phyloP scores from a whole-genome alignment of 2,113 vertebrate genomes.

The Chinchilla lanigera region DNA sequence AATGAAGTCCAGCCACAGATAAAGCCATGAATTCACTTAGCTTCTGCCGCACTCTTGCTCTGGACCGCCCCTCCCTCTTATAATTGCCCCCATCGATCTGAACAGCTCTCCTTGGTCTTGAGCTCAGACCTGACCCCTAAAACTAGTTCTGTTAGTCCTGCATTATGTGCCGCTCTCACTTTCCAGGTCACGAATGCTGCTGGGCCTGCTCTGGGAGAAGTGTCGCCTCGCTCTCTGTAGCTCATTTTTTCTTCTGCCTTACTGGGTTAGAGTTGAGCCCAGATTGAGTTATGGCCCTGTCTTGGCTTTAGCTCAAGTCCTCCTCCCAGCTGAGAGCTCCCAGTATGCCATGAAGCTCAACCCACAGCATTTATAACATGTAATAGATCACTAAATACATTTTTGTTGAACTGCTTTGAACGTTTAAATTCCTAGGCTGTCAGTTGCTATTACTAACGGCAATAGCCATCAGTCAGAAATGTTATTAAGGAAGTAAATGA shows the following conservation, averaged over 20 bases:
- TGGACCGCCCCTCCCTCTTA: neutral
- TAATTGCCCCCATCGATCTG: neutral
- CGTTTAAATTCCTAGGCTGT: constrained; percentile 73
- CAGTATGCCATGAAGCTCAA: constrained; percentile 28
- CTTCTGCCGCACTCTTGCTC: constrained; percentile 11
- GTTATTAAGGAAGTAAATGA: constrained; percentile 64
- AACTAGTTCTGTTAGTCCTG: neutral
- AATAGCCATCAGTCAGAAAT: constrained; percentile 71
- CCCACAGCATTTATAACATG: constrained; percentile 13
- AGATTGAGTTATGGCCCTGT: neutral
- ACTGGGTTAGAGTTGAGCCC: neutral
- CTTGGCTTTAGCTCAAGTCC: constrained; percentile 7
- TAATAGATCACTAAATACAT: constrained; percentile 60
- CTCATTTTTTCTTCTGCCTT: neutral
- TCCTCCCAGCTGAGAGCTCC: constrained; percentile 13
- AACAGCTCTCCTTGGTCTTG: neutral
- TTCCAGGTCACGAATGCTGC: neutral
- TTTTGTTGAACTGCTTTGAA: constrained; percentile 60
- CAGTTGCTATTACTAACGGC: constrained; percentile 61
- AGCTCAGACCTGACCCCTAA: neutral
- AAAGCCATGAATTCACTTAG: neutral
- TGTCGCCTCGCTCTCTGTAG: neutral
- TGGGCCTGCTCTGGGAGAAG: neutral
- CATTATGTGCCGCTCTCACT: neutral
- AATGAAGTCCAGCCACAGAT: constrained; percentile 20